Evolutionary conservation across 2,113 vertebrate species (phyloP), one percentile per base, ranked within the genome.

Genomic region (Caranx ignobilis): DNA sequence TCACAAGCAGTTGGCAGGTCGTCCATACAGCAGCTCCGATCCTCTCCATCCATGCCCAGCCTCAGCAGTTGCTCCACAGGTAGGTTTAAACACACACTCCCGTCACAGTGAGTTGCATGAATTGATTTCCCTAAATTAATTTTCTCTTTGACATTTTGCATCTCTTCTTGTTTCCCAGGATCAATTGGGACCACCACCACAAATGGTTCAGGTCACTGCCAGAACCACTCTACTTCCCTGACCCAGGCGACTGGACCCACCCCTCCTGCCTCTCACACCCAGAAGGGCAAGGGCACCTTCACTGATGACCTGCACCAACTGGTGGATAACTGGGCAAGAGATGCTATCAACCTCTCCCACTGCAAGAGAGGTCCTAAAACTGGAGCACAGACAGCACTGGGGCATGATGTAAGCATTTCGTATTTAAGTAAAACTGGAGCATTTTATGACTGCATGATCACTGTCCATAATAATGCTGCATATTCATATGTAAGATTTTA

Each of bases 311-410:
- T 98, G 76, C 98, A 99, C 91, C 96, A 97, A 83, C 90, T 99
- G 89, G 98, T 99, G 59, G 98, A 99, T 80, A 99, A 98, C 84
- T 99, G 97, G 96, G 97, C 98, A 83, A 95, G 97, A 63, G 98
- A 99, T 4, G 97, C 97, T 90, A 99, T 97, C 93, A 98, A 89
- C 89, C 95, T 95, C 1, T 96, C 97, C 5, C 97, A 97, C 79
- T 95, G 96, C 84, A 98, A 97, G 78, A 97, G 90, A 84, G 95
- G 95, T 87, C 96, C 96, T 86, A 96, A 97, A 87, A 71, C 76
- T 89, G 94, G 91, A 79, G 77, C 79, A 45, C 89, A 81, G 61
- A 79, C 80, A 35, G n/a, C 73, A 13, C 72, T 85, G 41, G 90
- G 86, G 68, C 91, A 89, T 26, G 97, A 98, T 90, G 97, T 97